Conservation (phyloP, 2,888 invertebrate species). For the Spicauda simplicius region DNA sequence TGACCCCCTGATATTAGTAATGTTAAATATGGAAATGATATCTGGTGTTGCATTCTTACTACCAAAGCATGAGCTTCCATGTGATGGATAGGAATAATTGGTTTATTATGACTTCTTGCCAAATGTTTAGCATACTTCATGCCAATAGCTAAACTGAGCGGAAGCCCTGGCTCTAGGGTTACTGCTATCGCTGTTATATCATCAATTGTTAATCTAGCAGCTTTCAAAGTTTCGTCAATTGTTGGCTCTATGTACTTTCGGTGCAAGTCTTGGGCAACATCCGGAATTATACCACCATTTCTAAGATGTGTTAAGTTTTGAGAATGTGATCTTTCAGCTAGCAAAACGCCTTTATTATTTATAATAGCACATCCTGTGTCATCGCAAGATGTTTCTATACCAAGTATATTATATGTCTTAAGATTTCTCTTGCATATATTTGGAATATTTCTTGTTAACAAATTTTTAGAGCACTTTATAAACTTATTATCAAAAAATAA, state of each 20-base stretch:
- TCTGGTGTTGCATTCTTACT: conserved; percentile 89
- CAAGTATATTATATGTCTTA: conserved; percentile 74
- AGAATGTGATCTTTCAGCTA: conserved; percentile 93
- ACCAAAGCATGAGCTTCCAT: conserved; percentile 99
- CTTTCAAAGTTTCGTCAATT: conserved; percentile 87
- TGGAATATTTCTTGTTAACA: background rate
- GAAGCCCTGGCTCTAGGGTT: conserved; percentile 94
- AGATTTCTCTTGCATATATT: conserved; percentile 18
- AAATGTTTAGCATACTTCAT: conserved; percentile 93
- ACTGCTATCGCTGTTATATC: conserved; percentile 95
- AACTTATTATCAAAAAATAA: background rate
- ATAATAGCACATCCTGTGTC: conserved; percentile 98
- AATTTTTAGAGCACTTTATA: background rate
- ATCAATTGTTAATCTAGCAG: conserved; percentile 85
- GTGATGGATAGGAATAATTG: conserved; percentile 98
- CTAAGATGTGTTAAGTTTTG: conserved; percentile 91
- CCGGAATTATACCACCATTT: conserved; percentile 96
- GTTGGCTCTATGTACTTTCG: conserved; percentile 89
- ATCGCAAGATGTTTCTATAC: conserved; percentile 99
- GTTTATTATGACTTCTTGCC: conserved; percentile 88
- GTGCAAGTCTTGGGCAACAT: conserved; percentile 94
- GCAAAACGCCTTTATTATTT: conserved; percentile 87
- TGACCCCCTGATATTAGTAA: conserved; percentile 97
- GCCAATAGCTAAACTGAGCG: conserved; percentile 92
- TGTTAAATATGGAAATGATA: conserved; percentile 95